Evolutionary conservation across 2,113 vertebrate genomes (phyloP), one percentile per base, ranked within the genome.

Genomic region (Zootoca vivipara): DNA sequence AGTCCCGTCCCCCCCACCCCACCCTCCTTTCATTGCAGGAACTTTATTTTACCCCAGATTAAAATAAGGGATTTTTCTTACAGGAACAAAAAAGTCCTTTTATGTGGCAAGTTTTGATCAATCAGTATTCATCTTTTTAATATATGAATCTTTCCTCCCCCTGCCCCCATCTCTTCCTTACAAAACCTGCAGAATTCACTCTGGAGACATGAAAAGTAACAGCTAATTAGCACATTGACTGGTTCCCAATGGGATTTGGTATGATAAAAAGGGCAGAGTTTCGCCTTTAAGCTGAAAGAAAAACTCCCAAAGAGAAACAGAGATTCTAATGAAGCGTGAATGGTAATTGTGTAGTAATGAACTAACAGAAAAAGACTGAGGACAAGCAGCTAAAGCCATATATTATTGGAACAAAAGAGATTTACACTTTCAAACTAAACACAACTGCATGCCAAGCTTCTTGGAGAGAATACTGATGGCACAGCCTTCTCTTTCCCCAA

Each of bases 351-450:
- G 98, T 98, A 98, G 97, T 98, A 98, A 98, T 99, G 98, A 99
- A 99, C 98, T 98, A 98, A 98, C 98, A 98, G 98, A 98, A 98
- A 98, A 98, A 98, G 98, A 97, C 98, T 98, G 97, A 98, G 97
- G 97, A 97, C 98, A 98, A 97, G 97, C 98, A 97, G 97, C 97
- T 98, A 98, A 98, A 97, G 98, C 98, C 98, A 98, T 99, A 99
- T 98, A 99, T 99, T 99, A 98, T 96, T 93, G 95, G 97, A 94
- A 99, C 98, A 99, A 99, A 98, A 95, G 98, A 98, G 98, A 98
- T 98, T 98, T 99, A 99, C 98, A 98, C 98, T 99, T 98, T 99
- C 97, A 98, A 98, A 98, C 98, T 98, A 98, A 99, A 98, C 98
- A 98, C 98, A 98, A 98, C 97, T 97, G 97, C 97, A 97, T 98